Percentiles rank a stretch among this genome's conserved stretches.
Conservation (phyloP, 2,113 vertebrate genomes). For the Ctenomys sociabilis region DNA sequence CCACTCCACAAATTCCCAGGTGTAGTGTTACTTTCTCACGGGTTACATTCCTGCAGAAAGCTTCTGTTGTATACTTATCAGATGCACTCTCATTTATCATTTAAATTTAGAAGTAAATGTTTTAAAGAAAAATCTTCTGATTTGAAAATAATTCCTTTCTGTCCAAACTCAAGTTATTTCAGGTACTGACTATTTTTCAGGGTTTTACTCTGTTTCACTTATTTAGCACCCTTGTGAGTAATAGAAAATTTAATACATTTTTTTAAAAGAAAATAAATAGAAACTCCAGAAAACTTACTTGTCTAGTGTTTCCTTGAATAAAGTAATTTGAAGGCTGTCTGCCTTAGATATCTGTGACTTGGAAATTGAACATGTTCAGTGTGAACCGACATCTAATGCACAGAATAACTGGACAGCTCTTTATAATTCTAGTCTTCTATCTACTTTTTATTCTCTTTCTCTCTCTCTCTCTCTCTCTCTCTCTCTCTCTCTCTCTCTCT, state of each 20-base stretch:
- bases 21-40: background rate
- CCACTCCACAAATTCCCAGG: background rate
- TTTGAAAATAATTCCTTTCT: background rate
- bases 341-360: background rate
- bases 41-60: background rate
- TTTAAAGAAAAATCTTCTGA: background rate
- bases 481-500: background rate
- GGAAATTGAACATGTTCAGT: background rate
- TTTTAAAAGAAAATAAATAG: background rate
- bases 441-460: background rate
- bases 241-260: background rate
- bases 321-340: background rate
- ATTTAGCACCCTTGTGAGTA: background rate
- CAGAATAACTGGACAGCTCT: conserved; percentile 24
- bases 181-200: background rate
- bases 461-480: background rate
- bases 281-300: background rate
- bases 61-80: no score
- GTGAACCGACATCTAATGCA: background rate
- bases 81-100: background rate
- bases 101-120: background rate
- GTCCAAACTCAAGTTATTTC: background rate
- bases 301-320: background rate
- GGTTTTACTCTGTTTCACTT: background rate
- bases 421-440: background rate